A percentile compares a stretch with the other conserved stretches of the same genome.
Evolutionary conservation across 2,888 invertebrate genomes (phyloP).

Genomic region (Xestoiulus laeticollis): DNA sequence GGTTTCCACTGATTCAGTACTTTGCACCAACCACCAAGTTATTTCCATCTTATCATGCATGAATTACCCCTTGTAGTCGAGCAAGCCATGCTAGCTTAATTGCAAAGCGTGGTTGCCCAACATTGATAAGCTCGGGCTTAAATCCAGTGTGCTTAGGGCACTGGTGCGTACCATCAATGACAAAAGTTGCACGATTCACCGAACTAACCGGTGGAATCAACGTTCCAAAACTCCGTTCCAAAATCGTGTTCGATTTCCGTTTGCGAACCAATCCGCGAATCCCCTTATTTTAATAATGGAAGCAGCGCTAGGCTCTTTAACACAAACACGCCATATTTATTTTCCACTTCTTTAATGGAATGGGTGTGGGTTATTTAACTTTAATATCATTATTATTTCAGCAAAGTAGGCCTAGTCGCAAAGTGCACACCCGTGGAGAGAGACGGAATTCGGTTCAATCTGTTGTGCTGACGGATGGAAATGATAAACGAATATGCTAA

Average conservation of each 20-base stretch:
- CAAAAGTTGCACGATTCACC: background rate
- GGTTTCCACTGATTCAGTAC: too few species aligned
- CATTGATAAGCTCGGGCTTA: background rate
- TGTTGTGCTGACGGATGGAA: background rate
- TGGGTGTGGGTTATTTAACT: background rate
- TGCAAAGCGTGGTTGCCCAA: background rate
- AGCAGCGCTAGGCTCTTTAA: background rate
- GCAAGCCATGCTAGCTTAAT: background rate
- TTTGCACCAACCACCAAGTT: too few species aligned
- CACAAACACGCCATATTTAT: background rate
- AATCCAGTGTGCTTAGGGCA: background rate
- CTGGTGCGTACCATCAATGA: background rate
- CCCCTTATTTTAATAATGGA: background rate
- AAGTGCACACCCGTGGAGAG: background rate
- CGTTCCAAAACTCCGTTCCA: background rate
- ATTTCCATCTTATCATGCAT: too few species aligned
- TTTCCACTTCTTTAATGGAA: slow-evolving; percentile 29
- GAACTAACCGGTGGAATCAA: background rate
- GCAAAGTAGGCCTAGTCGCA: background rate
- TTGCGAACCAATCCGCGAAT: background rate
- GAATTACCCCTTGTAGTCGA: background rate
- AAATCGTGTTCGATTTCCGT: background rate
- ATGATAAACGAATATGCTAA: slow-evolving; percentile 37
- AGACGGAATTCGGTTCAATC: slow-evolving; percentile 29
- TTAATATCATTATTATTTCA: background rate